Evolutionary conservation across 2,113 vertebrate genomes (phyloP), one percentile per base, ranked within the genome.

Genomic region (Chloropsis cyanopogon): DNA sequence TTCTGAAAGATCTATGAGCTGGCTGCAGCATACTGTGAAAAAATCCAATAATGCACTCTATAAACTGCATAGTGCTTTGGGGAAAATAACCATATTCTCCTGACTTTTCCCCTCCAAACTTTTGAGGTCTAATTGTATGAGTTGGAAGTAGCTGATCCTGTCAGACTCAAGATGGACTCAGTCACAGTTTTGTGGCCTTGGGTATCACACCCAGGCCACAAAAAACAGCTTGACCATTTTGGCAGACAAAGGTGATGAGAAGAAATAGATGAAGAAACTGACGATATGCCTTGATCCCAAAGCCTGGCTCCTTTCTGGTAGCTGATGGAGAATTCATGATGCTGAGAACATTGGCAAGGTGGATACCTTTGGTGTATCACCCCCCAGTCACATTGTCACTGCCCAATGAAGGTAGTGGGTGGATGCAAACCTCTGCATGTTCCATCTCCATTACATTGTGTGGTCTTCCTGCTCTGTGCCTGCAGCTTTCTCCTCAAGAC

Each of bases 311-410:
- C 24, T 91, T 37, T 70, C 23, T 72, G 1, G 0, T 10, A 66
- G 10, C 15, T 82, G 33, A 52, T 29, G 28, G 35, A 69, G 71
- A 59, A 64, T 39, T 5, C 14, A 23, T 11, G 24, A 28, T 33
- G 23, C 19, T 63, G 37, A 63, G n/a, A 63, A 15, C 28, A 37
- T 4, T 25, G 8, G 6, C 33, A 46, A 22, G 14, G 4, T 41
- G 42, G 17, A 26, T 33, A 10, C 10, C 25, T 81, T n/a, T 49
- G 24, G 22, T 54, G 29, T 46, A 65, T 12, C 20, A 22, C 13
- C 15, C 29, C 31, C 72, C 19, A 41, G 11, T 23, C 2, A 0
- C 66, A 33, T 18, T 0, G 3, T 18, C 15, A 13, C 16, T 80
- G 28, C 14, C 23, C 4, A 10, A 4, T 41, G 41, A 56, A 89